Conservation (phyloP, 2,888 invertebrate genomes). For the Drymonia ruficornis region DNA sequence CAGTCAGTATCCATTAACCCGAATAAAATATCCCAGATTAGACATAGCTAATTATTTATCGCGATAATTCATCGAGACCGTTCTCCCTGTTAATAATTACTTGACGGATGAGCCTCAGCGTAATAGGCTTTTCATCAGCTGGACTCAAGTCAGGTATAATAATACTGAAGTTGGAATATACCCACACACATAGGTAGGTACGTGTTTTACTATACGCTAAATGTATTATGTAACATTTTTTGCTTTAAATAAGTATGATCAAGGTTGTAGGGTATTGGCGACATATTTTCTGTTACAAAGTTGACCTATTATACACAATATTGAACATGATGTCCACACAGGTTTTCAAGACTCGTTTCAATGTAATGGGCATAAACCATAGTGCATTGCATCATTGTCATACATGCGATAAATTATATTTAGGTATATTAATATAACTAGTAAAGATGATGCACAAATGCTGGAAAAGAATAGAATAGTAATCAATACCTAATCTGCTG, state of each 20-base stretch:
- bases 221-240: too few species aligned
- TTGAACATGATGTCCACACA: too few species aligned
- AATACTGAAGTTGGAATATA: not conserved
- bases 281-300: too few species aligned
- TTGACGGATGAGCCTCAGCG: conserved; percentile 8
- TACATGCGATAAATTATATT: too few species aligned
- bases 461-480: too few species aligned
- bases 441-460: not conserved
- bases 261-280: not conserved
- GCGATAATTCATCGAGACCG: not conserved
- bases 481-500: too few species aligned
- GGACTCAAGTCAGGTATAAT: not conserved
- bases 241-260: not conserved
- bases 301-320: too few species aligned
- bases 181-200: not conserved
- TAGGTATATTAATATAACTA: too few species aligned
- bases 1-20: not conserved
- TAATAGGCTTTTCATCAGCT: conserved; percentile 13
- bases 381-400: too few species aligned
- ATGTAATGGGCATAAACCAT: too few species aligned
- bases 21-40: not conserved
- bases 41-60: not conserved
- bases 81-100: conserved; percentile 3
- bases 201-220: not conserved
- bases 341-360: too few species aligned